Conservation (phyloP, 2,113 vertebrate species). For the Rissa tridactyla region DNA sequence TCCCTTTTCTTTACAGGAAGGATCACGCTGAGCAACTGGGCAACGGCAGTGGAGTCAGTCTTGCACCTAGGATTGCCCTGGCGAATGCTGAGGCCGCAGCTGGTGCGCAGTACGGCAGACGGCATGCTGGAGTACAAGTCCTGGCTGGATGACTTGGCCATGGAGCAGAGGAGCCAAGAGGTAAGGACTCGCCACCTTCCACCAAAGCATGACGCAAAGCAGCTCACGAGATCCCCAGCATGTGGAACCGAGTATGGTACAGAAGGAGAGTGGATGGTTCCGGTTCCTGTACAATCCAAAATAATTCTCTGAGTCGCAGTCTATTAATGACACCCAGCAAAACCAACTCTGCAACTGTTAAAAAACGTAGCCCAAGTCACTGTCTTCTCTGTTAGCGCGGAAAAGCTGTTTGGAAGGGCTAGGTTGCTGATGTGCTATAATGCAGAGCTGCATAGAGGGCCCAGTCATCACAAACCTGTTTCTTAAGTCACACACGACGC, state of each 20-base stretch:
- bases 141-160: conserved; percentile 73
- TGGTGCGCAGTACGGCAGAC: not conserved
- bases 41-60: conserved; percentile 78
- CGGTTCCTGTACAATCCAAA: not conserved
- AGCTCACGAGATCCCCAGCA: not conserved
- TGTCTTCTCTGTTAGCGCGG: not conserved
- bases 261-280: not conserved
- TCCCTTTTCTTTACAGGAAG: conserved; percentile 38
- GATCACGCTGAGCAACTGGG: conserved; percentile 83
- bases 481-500: too few species aligned
- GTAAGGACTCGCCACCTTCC: not conserved
- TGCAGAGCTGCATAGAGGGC: not conserved
- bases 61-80: conserved; percentile 86
- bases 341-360: not conserved
- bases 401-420: not conserved
- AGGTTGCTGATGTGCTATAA: not conserved
- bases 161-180: conserved; percentile 67
- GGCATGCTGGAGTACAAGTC: conserved; percentile 68
- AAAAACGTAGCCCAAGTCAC: accelerated
- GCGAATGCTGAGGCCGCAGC: conserved; percentile 86
- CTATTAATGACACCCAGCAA: not conserved
- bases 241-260: accelerated
- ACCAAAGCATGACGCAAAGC: not conserved
- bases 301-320: not conserved
- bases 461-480: too few species aligned